These are phyloP conservation scores for Anagrus nilaparvatae DNA, from an alignment of 1,140 invertebrate genomes.

Conservation along the genomic window DNA sequence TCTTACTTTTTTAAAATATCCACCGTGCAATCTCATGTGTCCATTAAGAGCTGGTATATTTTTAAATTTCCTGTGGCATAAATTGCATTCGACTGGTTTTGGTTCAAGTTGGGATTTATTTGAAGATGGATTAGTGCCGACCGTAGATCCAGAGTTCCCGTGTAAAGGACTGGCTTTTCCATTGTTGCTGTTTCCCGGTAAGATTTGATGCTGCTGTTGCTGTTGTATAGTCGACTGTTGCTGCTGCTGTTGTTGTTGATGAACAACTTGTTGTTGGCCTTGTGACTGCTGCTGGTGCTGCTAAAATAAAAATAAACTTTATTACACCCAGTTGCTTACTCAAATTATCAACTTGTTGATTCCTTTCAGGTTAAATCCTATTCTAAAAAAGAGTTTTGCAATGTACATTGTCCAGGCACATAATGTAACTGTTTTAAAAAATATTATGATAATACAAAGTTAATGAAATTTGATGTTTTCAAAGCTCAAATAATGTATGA, in stretches of 20 bases:
- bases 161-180: slow-evolving; percentile 34
- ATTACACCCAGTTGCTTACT: background rate
- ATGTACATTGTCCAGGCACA: too few species aligned
- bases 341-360: too few species aligned
- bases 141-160: slow-evolving; percentile 26
- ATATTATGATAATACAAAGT: too few species aligned
- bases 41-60: slow-evolving; percentile 94
- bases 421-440: too few species aligned
- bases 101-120: slow-evolving; percentile 47
- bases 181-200: slow-evolving; percentile 31
- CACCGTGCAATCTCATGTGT: slow-evolving; percentile 92
- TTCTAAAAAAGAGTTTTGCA: too few species aligned
- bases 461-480: too few species aligned
- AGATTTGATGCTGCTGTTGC: slow-evolving; percentile 33
- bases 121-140: slow-evolving; percentile 31
- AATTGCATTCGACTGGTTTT: slow-evolving; percentile 85
- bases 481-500: too few species aligned
- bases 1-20: slow-evolving; percentile 86
- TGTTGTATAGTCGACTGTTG: slow-evolving; percentile 39
- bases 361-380: too few species aligned
- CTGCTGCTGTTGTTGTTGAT: slow-evolving; percentile 21
- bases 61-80: slow-evolving; percentile 91
- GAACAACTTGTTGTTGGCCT: slow-evolving; percentile 22
- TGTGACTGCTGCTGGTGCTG: slow-evolving; percentile 18
- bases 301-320: background rate